Evolutionary conservation across 2,888 invertebrate species (phyloP).

Genomic region (Cryptus viduatorius): DNA sequence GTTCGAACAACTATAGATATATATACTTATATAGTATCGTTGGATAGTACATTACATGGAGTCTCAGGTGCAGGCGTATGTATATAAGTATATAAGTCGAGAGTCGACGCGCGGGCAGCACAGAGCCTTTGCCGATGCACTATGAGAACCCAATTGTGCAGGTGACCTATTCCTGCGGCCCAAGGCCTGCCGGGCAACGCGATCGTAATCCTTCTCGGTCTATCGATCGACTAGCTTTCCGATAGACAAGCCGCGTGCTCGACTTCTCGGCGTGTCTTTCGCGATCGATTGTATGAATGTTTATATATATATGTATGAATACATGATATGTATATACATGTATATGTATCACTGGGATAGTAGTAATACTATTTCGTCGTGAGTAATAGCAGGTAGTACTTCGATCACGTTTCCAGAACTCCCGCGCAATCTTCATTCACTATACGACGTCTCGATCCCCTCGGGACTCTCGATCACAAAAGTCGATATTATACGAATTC

Average conservation of each 20-base stretch:
- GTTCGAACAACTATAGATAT: slow-evolving; percentile 12
- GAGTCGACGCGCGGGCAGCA: slow-evolving; percentile 22
- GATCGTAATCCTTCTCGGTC: slow-evolving; percentile 59
- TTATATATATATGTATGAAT: slow-evolving; percentile 3
- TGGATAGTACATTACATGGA: slow-evolving; percentile 26
- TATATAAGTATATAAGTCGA: slow-evolving; percentile 18
- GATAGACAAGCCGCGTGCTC: slow-evolving; percentile 31
- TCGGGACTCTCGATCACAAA: background rate
- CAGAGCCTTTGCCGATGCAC: slow-evolving; percentile 52
- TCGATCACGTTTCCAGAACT: slow-evolving; percentile 54
- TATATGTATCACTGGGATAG: slow-evolving; percentile 13
- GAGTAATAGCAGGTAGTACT: slow-evolving; percentile 48
- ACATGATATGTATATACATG: background rate
- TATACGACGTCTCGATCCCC: background rate
- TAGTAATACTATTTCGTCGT: slow-evolving; percentile 43
- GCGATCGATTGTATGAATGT: slow-evolving; percentile 39
- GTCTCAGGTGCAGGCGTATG: slow-evolving; percentile 17
- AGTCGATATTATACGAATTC: background rate
- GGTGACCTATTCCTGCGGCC: slow-evolving; percentile 69
- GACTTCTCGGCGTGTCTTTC: slow-evolving; percentile 42
- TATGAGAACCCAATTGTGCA: slow-evolving; percentile 72
- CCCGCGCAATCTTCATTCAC: slow-evolving; percentile 50
- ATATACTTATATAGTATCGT: slow-evolving; percentile 10
- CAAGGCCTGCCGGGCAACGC: slow-evolving; percentile 68
- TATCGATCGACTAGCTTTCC: slow-evolving; percentile 62